Evolutionary conservation across 2,888 invertebrate species (phyloP).

Genomic region (Pemphredon lugubris): DNA sequence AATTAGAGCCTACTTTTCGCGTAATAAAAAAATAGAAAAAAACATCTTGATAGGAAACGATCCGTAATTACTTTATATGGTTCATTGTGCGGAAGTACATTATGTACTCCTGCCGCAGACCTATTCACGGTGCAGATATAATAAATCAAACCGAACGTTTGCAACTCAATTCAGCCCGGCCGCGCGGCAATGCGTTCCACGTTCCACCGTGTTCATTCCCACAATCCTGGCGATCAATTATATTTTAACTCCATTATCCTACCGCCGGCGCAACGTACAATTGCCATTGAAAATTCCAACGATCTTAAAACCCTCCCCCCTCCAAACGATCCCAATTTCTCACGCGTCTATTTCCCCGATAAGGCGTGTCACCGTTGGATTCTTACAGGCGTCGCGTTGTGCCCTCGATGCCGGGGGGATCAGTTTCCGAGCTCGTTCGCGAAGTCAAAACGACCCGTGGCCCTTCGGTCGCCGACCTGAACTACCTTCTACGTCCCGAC

Average conservation of each 20-base stretch:
- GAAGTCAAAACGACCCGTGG: constrained; percentile 39
- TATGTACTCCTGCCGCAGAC: no score
- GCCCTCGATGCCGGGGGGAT: constrained; percentile 18
- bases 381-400: constrained; percentile 32
- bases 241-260: constrained; percentile 7
- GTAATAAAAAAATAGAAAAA: constrained; percentile 1
- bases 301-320: constrained; percentile 23
- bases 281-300: constrained; percentile 24
- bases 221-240: constrained; percentile 28
- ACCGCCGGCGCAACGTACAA: constrained; percentile 5
- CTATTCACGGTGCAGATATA: background rate
- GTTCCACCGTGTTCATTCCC: background rate
- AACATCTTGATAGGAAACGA: background rate
- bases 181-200: no score
- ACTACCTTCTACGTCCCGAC: constrained; percentile 1
- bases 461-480: constrained; percentile 11
- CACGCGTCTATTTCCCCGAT: no score
- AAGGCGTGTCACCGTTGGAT: no score
- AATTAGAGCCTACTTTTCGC: constrained; percentile 1
- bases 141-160: background rate
- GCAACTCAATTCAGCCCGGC: background rate
- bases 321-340: no score
- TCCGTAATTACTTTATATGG: background rate
- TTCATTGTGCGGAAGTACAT: background rate
- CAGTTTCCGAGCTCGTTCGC: constrained; percentile 37